phyloP scores from a whole-genome alignment of 1,140 invertebrate species.

The Notospermus geniculatus region DNA sequence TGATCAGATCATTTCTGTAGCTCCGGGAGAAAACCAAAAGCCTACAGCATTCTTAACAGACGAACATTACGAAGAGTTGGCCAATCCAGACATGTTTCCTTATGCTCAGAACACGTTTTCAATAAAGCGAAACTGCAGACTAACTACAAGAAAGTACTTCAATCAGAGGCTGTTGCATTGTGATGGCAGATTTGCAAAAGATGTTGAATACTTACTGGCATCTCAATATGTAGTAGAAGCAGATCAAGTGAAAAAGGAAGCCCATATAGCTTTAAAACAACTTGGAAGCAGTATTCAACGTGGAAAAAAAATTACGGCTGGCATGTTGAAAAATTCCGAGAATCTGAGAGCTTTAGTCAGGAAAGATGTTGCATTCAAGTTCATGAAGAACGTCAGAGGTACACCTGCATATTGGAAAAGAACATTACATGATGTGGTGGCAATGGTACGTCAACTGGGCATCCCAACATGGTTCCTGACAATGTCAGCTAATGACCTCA shows the following conservation, averaged over 20 bases:
- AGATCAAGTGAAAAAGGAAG: background rate
- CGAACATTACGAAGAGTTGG: background rate
- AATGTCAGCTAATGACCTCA: slow-evolving; percentile 24
- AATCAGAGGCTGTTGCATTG: background rate
- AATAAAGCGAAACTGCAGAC: background rate
- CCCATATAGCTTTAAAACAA: slow-evolving; percentile 3
- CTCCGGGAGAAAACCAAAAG: slow-evolving; percentile 4
- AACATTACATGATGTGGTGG: slow-evolving; percentile 22
- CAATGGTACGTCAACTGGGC: slow-evolving; percentile 23
- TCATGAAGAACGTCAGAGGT: slow-evolving; percentile 21
- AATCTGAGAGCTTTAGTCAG: slow-evolving; percentile 6
- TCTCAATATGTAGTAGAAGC: background rate
- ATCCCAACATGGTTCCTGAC: slow-evolving; percentile 27
- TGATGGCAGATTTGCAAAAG: background rate
- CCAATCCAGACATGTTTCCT: background rate
- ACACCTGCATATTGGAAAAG: slow-evolving; percentile 26
- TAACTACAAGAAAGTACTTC: slow-evolving; percentile 5
- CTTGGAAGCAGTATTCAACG: background rate
- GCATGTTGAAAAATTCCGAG: background rate
- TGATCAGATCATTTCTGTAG: background rate
- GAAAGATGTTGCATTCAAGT: slow-evolving; percentile 22
- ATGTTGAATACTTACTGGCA: slow-evolving; percentile 3
- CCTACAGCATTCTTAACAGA: background rate
- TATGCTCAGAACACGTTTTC: background rate
- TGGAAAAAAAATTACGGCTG: background rate